A percentile compares a stretch with the other conserved stretches of the same genome.
phyloP scores from a whole-genome alignment of 2,113 vertebrate genomes.

The Catharus minimus region DNA sequence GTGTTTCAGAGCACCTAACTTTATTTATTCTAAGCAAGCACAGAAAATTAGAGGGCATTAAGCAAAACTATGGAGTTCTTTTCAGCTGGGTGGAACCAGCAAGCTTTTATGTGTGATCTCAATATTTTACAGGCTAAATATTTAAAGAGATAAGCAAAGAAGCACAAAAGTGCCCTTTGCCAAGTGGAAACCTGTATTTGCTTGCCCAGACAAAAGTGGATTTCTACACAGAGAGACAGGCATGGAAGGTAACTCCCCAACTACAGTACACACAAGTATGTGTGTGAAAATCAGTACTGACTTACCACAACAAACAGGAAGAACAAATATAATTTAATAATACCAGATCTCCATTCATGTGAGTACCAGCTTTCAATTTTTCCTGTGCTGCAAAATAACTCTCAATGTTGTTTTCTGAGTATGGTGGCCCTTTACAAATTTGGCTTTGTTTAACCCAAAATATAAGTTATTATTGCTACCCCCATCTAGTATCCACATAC shows the following conservation, averaged over 20 bases:
- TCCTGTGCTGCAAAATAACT: background rate
- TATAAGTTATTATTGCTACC: accelerated
- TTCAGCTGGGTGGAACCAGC: background rate
- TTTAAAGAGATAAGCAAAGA: background rate
- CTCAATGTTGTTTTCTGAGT: background rate
- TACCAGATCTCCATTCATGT: background rate
- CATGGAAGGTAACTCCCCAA: background rate
- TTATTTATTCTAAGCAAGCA: background rate
- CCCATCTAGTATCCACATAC: conserved; percentile 56
- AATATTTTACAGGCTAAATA: background rate
- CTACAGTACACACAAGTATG: background rate
- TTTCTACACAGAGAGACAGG: background rate
- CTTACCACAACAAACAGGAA: background rate
- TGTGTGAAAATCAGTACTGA: background rate
- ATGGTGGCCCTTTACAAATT: background rate
- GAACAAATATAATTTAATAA: background rate
- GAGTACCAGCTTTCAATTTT: background rate
- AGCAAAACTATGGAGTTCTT: background rate
- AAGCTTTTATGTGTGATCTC: background rate
- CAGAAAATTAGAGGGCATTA: background rate
- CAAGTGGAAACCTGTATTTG: background rate
- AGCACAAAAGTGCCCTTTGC: background rate
- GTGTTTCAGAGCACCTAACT: background rate
- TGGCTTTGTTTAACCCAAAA: background rate
- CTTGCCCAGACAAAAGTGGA: background rate